These are phyloP conservation scores for Patiria pectinifera DNA, from an alignment of 53 echinoderm and acorn worm species.

Conservation along the genomic window DNA sequence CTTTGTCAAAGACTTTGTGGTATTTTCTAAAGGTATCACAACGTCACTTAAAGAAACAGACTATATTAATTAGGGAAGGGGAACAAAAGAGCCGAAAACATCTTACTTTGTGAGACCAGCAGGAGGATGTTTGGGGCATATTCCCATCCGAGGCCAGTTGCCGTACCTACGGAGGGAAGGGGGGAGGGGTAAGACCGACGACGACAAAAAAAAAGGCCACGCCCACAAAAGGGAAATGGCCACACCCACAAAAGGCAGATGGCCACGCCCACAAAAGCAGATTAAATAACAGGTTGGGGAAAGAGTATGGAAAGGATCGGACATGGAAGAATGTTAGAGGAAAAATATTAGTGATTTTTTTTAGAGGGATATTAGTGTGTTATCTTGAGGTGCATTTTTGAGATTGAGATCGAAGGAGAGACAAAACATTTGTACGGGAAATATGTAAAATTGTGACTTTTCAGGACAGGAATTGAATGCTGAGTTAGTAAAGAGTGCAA, in stretches of 20 bases:
- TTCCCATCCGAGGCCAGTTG: conserved; percentile 54
- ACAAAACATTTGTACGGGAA: too few species aligned
- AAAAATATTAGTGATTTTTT: conserved; percentile 30
- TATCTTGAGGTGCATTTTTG: background rate
- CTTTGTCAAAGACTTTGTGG: background rate
- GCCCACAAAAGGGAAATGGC: background rate
- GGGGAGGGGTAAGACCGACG: conserved; percentile 36
- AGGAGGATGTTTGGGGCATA: conserved; percentile 63
- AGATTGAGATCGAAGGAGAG: background rate
- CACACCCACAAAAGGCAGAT: background rate
- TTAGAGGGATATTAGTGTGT: background rate
- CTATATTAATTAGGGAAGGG: background rate
- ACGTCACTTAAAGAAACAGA: background rate
- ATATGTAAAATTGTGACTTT: background rate
- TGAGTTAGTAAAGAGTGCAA: too few species aligned
- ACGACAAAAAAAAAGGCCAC: background rate
- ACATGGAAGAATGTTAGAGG: conserved; percentile 53
- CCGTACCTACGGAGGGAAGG: conserved; percentile 58
- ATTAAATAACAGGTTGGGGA: background rate
- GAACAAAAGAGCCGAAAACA: conserved; percentile 55
- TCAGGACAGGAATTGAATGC: background rate
- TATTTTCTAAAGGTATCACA: background rate
- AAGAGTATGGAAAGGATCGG: background rate
- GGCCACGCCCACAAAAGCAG: background rate
- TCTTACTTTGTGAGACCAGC: conserved; percentile 54